Evolutionary conservation across 2,888 invertebrate species (phyloP).

Genomic region (Meghimatium bilineatum): DNA sequence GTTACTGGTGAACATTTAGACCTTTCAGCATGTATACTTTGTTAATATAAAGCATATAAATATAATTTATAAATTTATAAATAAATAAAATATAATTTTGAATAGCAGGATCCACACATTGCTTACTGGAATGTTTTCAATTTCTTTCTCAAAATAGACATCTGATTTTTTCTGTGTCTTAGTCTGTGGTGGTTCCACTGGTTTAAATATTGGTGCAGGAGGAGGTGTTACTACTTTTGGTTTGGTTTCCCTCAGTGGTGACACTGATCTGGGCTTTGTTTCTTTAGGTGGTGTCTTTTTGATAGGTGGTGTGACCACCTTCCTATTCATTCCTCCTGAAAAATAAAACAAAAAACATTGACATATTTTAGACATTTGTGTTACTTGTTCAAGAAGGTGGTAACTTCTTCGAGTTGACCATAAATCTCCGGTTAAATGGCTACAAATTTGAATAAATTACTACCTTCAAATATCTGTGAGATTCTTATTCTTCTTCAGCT

Average conservation of each 20-base stretch:
- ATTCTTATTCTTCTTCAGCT: too few species aligned
- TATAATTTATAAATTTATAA: too few species aligned
- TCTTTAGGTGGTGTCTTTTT: slow-evolving; percentile 50
- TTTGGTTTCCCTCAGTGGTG: slow-evolving; percentile 37
- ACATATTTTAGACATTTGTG: too few species aligned
- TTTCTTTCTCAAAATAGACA: slow-evolving; percentile 76
- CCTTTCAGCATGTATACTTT: too few species aligned
- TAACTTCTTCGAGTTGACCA: too few species aligned
- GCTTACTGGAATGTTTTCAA: slow-evolving; percentile 68
- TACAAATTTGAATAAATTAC: too few species aligned
- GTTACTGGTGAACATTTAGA: too few species aligned
- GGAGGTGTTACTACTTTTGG: slow-evolving; percentile 48
- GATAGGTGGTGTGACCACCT: slow-evolving; percentile 51
- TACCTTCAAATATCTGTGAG: too few species aligned
- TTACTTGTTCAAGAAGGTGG: too few species aligned
- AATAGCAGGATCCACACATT: neutral
- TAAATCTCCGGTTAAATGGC: too few species aligned
- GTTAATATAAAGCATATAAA: too few species aligned
- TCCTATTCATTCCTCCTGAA: slow-evolving; percentile 53
- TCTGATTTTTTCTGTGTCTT: slow-evolving; percentile 59
- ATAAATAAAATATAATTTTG: too few species aligned
- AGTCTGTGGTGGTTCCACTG: slow-evolving; percentile 44
- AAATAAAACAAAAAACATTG: neutral
- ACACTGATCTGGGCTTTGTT: slow-evolving; percentile 28
- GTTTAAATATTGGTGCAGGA: slow-evolving; percentile 54